Percentiles rank a stretch among this genome's conserved stretches.
Conservation (phyloP, 2,113 vertebrate species). For the Laticauda laticaudata region DNA sequence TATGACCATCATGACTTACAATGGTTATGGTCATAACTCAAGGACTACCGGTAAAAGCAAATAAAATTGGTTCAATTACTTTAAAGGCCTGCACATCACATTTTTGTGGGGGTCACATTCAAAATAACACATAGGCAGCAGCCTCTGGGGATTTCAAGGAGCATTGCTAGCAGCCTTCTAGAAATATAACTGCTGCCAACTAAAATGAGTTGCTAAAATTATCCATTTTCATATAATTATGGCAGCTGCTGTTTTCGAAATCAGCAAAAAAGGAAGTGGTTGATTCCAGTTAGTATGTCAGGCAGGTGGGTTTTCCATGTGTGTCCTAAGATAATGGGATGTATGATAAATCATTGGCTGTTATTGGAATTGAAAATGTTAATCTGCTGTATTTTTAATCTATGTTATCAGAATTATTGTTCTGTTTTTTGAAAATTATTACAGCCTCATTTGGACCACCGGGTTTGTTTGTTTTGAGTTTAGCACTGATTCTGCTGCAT, state of each 20-base stretch:
- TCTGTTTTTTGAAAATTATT: background rate
- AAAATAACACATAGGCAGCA: background rate
- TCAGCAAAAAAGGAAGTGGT: background rate
- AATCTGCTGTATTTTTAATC: background rate
- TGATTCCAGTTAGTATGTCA: background rate
- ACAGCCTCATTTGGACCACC: background rate
- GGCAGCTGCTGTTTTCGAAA: background rate
- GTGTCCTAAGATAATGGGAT: background rate
- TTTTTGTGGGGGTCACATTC: background rate
- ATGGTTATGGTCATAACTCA: background rate
- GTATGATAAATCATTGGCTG: background rate
- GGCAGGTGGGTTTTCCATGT: background rate
- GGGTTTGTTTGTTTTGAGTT: background rate
- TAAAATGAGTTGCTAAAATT: background rate
- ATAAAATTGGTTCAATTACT: background rate
- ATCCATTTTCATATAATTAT: background rate
- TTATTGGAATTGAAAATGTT: background rate
- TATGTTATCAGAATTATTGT: background rate
- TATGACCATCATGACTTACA: background rate
- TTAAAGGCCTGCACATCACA: background rate
- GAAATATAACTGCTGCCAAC: background rate
- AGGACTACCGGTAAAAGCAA: background rate
- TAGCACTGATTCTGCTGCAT: background rate
- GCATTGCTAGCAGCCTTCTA: background rate
- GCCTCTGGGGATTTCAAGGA: background rate